These are phyloP conservation scores for Chascanopsetta lugubris DNA, from an alignment of 2,113 vertebrate genomes.

Conservation along the genomic window DNA sequence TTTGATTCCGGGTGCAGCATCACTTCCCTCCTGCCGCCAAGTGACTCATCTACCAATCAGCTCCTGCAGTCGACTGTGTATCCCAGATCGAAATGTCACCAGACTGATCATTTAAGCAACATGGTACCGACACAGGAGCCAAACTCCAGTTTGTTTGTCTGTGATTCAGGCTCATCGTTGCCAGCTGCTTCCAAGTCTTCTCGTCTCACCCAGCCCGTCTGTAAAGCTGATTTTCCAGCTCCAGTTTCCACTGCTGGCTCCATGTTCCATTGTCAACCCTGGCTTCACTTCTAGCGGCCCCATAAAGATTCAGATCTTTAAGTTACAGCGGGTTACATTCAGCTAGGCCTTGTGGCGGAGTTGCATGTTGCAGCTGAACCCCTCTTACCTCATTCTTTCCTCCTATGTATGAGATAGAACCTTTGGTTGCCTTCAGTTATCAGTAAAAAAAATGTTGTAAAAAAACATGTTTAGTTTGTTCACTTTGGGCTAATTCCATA, in stretches of 20 bases:
- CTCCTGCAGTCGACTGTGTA: not conserved
- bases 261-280: not conserved
- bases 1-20: not conserved
- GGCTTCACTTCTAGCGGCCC: too few species aligned
- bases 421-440: too few species aligned
- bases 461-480: too few species aligned
- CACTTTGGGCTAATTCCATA: too few species aligned
- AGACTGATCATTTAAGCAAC: not conserved
- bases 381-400: too few species aligned
- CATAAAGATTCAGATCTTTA: too few species aligned
- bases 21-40: not conserved
- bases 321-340: too few species aligned
- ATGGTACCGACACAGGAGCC: not conserved
- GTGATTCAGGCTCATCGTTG: not conserved
- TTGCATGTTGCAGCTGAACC: too few species aligned
- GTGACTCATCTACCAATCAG: constrained; percentile 4
- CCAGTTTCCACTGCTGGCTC: not conserved
- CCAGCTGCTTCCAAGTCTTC: not conserved
- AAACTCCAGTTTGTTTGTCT: not conserved
- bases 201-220: not conserved
- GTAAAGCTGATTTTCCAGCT: not conserved
- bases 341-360: too few species aligned
- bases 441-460: too few species aligned
- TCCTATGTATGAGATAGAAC: too few species aligned
- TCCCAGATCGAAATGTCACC: not conserved